Conservation (phyloP, 2,113 vertebrate genomes). For the Nasalis larvatus region DNA sequence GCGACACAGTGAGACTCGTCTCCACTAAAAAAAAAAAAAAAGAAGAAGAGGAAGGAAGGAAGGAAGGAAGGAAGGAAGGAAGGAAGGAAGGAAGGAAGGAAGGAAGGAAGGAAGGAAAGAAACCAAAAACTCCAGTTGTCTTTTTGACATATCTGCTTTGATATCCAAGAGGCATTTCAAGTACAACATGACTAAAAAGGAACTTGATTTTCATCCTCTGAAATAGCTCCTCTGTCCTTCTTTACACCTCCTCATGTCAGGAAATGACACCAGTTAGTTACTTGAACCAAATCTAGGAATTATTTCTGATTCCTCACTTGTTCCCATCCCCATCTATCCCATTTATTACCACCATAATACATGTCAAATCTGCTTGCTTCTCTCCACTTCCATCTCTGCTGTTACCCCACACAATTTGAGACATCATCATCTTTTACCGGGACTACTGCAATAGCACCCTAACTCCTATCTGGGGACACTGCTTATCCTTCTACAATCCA, state of each 20-base stretch:
- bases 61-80: fast-evolving
- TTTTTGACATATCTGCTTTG: background rate
- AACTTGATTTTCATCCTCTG: background rate
- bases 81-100: no score
- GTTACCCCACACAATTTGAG: background rate
- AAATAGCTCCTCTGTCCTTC: background rate
- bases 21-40: no score
- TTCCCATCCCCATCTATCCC: background rate
- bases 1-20: no score
- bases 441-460: background rate
- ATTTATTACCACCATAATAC: background rate
- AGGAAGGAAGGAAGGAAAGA: no score
- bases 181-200: background rate
- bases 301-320: background rate
- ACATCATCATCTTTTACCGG: background rate
- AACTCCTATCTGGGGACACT: background rate
- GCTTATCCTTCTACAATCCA: background rate
- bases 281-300: background rate
- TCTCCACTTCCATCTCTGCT: background rate
- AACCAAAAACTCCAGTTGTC: no score
- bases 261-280: background rate
- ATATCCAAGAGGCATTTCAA: background rate
- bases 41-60: fast-evolving
- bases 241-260: background rate
- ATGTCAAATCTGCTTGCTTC: background rate